Conservation (phyloP, 2,888 invertebrate species). For the Hesperia comma region DNA sequence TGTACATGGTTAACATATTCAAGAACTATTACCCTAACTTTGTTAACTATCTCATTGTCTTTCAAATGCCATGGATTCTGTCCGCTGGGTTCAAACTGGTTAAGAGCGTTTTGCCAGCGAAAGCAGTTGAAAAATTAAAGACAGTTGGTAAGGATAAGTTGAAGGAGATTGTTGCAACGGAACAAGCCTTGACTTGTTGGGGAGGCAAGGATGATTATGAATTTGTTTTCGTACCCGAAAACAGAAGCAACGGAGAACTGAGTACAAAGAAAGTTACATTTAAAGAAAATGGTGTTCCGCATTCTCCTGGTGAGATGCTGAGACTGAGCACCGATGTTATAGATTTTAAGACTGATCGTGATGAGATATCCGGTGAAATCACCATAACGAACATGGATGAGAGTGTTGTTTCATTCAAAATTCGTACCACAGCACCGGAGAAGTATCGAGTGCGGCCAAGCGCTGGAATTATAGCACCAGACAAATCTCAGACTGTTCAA, state of each 20-base stretch:
- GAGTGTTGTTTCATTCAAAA: conserved; percentile 84
- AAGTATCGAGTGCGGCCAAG: conserved; percentile 97
- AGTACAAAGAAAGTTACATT: conserved; percentile 58
- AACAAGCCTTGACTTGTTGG: conserved; percentile 88
- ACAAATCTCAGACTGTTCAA: conserved; percentile 85
- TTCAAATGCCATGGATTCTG: conserved; percentile 95
- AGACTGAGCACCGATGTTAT: conserved; percentile 88
- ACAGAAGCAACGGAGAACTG: conserved; percentile 49
- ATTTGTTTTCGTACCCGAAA: conserved; percentile 86
- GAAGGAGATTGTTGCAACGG: conserved; percentile 87
- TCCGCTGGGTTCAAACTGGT: conserved; percentile 94
- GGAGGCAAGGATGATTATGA: conserved; percentile 88
- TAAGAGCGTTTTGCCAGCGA: conserved; percentile 91
- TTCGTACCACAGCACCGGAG: conserved; percentile 97
- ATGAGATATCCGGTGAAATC: conserved; percentile 87
- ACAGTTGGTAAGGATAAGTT: conserved; percentile 89
- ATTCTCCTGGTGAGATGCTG: conserved; percentile 83
- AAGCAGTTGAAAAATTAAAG: conserved; percentile 92
- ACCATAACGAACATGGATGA: conserved; percentile 88
- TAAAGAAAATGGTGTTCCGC: conserved; percentile 61
- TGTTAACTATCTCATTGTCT: conserved; percentile 92
- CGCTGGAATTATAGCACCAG: conserved; percentile 88
- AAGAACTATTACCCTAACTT: conserved; percentile 93
- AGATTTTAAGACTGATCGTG: conserved; percentile 86
- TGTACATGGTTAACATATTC: conserved; percentile 90